These are phyloP conservation scores for Penaeus indicus DNA, from an alignment of 1,140 invertebrate genomes.

Conservation along the genomic window DNA sequence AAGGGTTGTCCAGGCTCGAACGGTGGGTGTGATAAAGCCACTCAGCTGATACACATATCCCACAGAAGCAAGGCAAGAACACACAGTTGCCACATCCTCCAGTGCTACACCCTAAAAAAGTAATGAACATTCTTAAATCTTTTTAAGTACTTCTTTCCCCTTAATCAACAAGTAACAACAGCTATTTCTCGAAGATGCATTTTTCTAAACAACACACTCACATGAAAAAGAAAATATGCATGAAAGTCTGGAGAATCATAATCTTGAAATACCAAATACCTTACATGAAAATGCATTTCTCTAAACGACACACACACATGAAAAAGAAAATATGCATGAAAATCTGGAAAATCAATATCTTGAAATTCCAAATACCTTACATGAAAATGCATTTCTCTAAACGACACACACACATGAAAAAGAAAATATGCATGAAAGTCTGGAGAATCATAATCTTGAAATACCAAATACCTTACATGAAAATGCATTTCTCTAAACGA, in stretches of 20 bases:
- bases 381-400: too few species aligned
- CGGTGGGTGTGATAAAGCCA: slow-evolving; percentile 37
- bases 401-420: too few species aligned
- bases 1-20: slow-evolving; percentile 31
- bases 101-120: slow-evolving; percentile 31
- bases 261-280: background rate
- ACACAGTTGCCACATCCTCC: slow-evolving; percentile 6
- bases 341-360: background rate
- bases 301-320: too few species aligned
- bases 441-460: background rate
- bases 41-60: slow-evolving; percentile 47
- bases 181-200: too few species aligned
- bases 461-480: slow-evolving; percentile 21
- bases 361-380: slow-evolving; percentile 26
- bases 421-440: background rate
- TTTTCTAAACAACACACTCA: too few species aligned
- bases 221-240: background rate
- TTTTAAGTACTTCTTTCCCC: too few species aligned
- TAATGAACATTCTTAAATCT: background rate
- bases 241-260: background rate
- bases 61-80: slow-evolving; percentile 15
- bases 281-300: background rate
- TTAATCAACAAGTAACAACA: too few species aligned
- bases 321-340: background rate
- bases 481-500: too few species aligned